Conservation (phyloP, 1,140 invertebrate species). For the Drosophila kepulauana region DNA sequence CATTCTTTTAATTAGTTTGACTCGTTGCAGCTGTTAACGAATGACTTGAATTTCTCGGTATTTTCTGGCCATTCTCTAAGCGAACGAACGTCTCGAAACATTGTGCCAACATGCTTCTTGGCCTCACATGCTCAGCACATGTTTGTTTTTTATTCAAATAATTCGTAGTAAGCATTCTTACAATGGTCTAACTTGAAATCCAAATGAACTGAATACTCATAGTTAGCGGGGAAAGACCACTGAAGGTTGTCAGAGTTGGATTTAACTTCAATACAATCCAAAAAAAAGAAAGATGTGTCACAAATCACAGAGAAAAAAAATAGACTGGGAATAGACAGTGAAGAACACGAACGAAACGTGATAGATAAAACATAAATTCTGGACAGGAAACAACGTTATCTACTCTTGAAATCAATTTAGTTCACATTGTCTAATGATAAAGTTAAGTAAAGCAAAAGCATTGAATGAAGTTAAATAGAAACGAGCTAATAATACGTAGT, state of each 20-base stretch:
- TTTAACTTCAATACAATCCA: no score
- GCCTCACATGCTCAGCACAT: constrained; percentile 36
- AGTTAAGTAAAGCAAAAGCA: no score
- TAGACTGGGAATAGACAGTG: no score
- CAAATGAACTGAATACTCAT: background rate
- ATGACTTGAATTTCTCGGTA: constrained; percentile 35
- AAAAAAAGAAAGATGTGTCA: background rate
- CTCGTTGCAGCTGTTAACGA: constrained; percentile 43
- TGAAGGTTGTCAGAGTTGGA: constrained; percentile 20
- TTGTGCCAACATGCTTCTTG: constrained; percentile 21
- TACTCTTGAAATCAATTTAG: no score
- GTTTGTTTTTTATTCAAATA: constrained; percentile 30
- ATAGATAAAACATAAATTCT: background rate
- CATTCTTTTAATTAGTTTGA: constrained; percentile 49
- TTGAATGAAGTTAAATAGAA: no score
- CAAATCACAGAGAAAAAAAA: background rate
- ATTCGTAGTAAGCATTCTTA: constrained; percentile 29
- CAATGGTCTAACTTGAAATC: constrained; percentile 3
- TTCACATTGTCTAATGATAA: no score
- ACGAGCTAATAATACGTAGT: no score
- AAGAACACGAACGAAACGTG: background rate
- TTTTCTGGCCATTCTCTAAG: background rate
- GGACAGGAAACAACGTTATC: background rate
- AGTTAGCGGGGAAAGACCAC: constrained; percentile 8
- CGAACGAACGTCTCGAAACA: background rate